These are phyloP conservation scores for Brachyhypopomus gauderio DNA, from an alignment of 2,113 vertebrate species.

Conservation along the genomic window DNA sequence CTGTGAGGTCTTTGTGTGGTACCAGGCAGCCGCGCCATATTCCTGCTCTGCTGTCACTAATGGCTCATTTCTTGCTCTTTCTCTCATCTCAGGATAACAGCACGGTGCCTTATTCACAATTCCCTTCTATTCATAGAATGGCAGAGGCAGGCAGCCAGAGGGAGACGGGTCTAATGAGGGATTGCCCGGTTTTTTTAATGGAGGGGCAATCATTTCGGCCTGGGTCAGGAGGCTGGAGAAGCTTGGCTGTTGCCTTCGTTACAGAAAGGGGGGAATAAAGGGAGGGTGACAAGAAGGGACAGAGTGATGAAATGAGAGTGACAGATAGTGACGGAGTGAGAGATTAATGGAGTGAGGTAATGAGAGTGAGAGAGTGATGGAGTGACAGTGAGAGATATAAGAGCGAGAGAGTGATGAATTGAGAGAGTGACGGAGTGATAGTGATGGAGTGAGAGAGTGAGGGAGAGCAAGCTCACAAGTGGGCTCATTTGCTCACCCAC, in stretches of 20 bases:
- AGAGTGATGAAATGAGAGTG: background rate
- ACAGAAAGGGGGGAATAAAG: background rate
- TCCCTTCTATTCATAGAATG: constrained; percentile 36
- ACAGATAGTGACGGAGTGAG: background rate
- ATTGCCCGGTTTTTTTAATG: background rate
- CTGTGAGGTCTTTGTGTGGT: constrained; percentile 25
- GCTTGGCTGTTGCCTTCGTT: background rate
- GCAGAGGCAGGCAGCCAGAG: background rate
- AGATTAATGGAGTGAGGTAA: background rate
- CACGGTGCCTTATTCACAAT: constrained; percentile 24
- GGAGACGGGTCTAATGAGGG: background rate
- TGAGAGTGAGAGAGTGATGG: background rate
- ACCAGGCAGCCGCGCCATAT: constrained; percentile 2
- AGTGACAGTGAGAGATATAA: background rate
- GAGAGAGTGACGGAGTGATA: no score
- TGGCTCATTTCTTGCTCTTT: constrained; percentile 47
- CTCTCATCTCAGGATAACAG: constrained; percentile 33
- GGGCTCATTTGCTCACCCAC: background rate
- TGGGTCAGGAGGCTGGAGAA: background rate
- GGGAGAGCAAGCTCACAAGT: background rate
- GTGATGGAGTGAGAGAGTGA: background rate
- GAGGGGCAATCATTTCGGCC: constrained; percentile 14
- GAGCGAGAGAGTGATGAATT: no score
- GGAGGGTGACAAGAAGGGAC: background rate
- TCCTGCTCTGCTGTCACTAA: constrained; percentile 33